Evolutionary conservation across 1,140 invertebrate genomes (phyloP).

Genomic region (Leptonema lineaticorne): DNA sequence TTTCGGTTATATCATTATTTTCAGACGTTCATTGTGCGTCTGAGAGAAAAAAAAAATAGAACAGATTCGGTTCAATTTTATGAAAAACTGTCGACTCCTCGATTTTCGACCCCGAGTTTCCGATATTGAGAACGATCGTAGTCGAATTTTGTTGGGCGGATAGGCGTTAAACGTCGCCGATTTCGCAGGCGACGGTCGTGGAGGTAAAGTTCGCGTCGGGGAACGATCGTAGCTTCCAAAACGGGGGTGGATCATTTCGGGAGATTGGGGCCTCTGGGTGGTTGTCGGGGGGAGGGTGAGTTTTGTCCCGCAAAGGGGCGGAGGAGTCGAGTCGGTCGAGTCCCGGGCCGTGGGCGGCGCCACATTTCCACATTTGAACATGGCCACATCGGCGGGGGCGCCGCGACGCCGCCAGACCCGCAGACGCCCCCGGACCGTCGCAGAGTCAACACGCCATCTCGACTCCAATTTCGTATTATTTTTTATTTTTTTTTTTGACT

Average conservation of each 20-base stretch:
- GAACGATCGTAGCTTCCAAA: not conserved
- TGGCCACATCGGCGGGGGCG: conserved; percentile 33
- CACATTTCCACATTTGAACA: not conserved
- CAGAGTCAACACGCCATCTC: conserved; percentile 23
- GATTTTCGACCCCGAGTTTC: no score
- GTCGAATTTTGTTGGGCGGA: no score
- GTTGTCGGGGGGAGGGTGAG: not conserved
- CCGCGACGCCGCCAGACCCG: conserved; percentile 37
- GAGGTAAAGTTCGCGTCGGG: not conserved
- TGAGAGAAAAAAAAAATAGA: no score
- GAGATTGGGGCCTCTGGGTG: not conserved
- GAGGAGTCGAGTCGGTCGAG: not conserved
- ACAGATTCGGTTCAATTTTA: no score
- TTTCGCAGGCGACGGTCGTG: no score
- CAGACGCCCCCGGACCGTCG: conserved; percentile 41
- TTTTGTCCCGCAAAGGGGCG: not conserved
- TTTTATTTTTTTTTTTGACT: no score
- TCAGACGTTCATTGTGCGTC: no score
- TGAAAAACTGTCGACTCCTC: no score
- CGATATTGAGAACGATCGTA: no score
- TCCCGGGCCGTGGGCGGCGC: conserved; percentile 22
- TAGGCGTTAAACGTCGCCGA: no score
- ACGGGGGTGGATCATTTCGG: not conserved
- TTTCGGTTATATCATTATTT: no score
- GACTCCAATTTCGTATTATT: no score